Evolutionary conservation across 2,113 vertebrate genomes (phyloP), one percentile per base, ranked within the genome.

Genomic region (Scolopax mira): DNA sequence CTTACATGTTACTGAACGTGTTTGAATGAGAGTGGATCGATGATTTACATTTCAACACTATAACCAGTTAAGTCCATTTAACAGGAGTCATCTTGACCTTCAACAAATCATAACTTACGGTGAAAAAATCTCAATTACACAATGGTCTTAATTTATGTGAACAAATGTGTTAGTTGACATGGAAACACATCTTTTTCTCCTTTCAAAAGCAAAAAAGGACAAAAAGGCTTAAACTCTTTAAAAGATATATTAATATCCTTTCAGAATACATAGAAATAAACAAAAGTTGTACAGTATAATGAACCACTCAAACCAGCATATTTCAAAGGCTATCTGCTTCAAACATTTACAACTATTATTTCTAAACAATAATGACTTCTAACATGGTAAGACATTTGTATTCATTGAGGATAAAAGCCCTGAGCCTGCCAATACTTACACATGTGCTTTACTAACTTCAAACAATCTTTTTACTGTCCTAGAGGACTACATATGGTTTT

Each of bases 301-400:
- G 22, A 94, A 72, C 54, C 25, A 87, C 66, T 85, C 65, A 82
- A 89, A 81, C 44, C 41, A 65, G 80, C 6, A 27, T 42, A 94
- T 91, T 94, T 95, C 91, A 94, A 96, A 95, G 84, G 44, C 57
- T 90, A 92, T 78, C 57, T 48, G 87, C 80, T 92, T 92, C 93
- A 95, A 94, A 81, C 87, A 87, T 89, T 89, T 91, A 85, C 57
- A 85, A 91, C 74, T 82, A 92, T 87, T 95, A 87, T 88, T 91
- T 95, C 89, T 92, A 97, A 97, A 91, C 66, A 95, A 87, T 90
- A 89, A 94, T 62, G 84, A 92, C 80, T 93, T 93, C 67, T 90
- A 96, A 87, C 78, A 52, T 41, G 65, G 86, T 65, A 85, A 89
- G 80, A 87, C 73, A 91, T 94, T 96, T 94, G 78, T 94, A 97